A percentile compares a stretch with the other conserved stretches of the same genome.
Conservation (phyloP, 2,113 vertebrate species). For the Alexandromys fortis region DNA sequence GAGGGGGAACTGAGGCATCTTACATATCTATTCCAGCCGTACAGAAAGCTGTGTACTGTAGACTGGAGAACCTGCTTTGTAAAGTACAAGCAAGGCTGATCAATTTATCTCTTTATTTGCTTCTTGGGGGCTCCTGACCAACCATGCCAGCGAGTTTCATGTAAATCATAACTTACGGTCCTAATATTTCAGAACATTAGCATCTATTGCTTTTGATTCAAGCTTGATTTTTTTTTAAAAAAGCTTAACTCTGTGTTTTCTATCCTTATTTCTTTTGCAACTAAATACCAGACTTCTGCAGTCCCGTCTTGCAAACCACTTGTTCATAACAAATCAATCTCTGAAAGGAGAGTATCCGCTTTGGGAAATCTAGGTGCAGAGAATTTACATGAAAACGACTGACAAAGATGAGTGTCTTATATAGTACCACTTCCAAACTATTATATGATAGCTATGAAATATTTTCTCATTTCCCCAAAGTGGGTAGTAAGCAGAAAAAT, state of each 20-base stretch:
- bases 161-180: neutral
- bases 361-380: neutral
- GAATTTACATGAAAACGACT: neutral
- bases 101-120: neutral
- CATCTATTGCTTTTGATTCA: neutral
- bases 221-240: neutral
- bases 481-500: neutral
- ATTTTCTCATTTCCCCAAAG: slow-evolving; percentile 22
- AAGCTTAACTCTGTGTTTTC: neutral
- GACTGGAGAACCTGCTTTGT: neutral
- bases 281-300: neutral
- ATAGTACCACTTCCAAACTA: neutral
- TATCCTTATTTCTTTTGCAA: neutral
- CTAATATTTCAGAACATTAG: slow-evolving; percentile 1
- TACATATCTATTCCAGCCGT: neutral
- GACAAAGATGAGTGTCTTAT: neutral
- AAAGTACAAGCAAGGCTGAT: neutral
- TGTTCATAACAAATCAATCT: neutral
- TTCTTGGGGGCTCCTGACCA: neutral
- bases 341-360: neutral
- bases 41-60: neutral
- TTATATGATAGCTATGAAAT: neutral
- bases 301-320: neutral
- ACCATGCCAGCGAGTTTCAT: neutral
- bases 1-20: neutral